phyloP scores from a whole-genome alignment of 2,113 vertebrate species.

The Anhinga anhinga region DNA sequence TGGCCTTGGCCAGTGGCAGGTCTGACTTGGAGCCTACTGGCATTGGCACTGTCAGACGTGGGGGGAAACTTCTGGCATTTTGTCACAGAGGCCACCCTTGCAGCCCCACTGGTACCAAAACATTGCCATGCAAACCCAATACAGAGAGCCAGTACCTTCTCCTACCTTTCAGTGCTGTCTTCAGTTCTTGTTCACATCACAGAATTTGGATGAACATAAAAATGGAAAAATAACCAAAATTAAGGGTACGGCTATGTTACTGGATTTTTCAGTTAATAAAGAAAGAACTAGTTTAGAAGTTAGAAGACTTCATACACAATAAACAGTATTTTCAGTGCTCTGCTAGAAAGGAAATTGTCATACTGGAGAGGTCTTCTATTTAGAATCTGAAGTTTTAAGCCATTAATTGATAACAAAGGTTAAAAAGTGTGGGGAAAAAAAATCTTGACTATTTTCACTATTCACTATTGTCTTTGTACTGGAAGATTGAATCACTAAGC shows the following conservation, averaged over 20 bases:
- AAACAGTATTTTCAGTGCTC: background rate
- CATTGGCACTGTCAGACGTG: background rate
- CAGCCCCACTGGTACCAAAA: fast-evolving
- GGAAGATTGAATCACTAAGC: background rate
- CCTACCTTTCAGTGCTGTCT: background rate
- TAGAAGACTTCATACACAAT: background rate
- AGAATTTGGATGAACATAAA: background rate
- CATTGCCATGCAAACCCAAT: background rate
- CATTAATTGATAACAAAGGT: background rate
- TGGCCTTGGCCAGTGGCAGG: fast-evolving
- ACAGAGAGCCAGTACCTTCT: background rate
- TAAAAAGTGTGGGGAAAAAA: background rate
- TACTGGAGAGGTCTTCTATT: background rate
- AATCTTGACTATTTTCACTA: background rate
- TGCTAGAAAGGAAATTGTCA: background rate
- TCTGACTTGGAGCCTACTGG: fast-evolving
- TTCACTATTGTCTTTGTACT: background rate
- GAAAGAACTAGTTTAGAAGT: background rate
- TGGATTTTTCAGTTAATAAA: background rate
- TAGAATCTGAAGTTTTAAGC: background rate
- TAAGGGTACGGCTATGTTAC: background rate
- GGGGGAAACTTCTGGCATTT: background rate
- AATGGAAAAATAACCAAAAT: background rate
- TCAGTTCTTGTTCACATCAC: background rate
- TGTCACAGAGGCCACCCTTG: background rate